Base-by-base conservation (phyloP, 2,888 invertebrate genomes). In the Caenorhabditis angaria region DNA sequence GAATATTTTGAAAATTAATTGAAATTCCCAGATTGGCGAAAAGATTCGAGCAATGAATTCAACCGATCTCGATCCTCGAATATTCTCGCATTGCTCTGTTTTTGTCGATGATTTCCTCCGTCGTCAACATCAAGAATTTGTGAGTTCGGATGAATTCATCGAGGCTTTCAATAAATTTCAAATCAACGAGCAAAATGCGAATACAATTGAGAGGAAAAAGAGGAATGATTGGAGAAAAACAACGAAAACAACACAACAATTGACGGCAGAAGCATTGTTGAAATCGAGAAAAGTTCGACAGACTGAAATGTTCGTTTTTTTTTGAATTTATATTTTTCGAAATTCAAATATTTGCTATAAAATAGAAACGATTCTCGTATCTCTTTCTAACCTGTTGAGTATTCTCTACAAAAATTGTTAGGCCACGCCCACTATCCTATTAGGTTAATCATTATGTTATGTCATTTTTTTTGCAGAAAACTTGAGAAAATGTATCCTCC, bases 401-500 rank as follows among this genome's bases (percentile, higher is more conserved):
- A n/a, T n/a, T n/a, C n/a, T n/a, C n/a, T n/a, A n/a, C n/a, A n/a
- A n/a, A n/a, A n/a, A n/a, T n/a, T n/a, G n/a, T n/a, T 41, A 41
- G 14, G 41, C 41, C 41, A 41, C 41, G 41, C 41, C 41, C 41
- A 41, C 14, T 41, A 18, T 32, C 32, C 12, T 41, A 14, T 18
- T n/a, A n/a, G n/a, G n/a, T 51, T 67, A 3, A 29, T 29, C 3
- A n/a, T 47, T n/a, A 25, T 4, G 25, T 2, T 28, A 20, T 29
- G 32, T 4, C 51, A 51, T 24, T 6, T 22, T 22, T 3, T 32
- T 53, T 76, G 60, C 64, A 84, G 83, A 61, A 67, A 75, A 29
- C 72, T 84, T 29, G 83, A 84, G 57, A 76, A 77, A 55, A 81
- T 84, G 81, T 84, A 76, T 27, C 73, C n/a, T n/a, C n/a, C 74